Conservation (phyloP, 1,140 invertebrate genomes). For the Trichonephila clavipes region DNA sequence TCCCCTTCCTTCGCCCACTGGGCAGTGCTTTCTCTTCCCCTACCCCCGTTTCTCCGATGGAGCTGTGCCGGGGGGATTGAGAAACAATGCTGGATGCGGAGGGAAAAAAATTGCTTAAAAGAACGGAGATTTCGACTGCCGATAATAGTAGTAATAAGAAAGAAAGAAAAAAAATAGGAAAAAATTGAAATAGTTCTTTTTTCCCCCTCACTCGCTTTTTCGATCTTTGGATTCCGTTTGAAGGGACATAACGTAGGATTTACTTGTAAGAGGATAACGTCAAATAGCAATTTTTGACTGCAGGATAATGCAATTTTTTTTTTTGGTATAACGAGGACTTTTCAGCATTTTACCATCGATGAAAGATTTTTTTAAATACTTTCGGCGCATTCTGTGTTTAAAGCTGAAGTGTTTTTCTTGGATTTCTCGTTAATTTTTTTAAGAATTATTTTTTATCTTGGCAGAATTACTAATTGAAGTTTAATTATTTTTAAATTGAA, state of each 20-base stretch:
- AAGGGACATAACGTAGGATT: constrained; percentile 74
- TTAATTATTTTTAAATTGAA: too few species aligned
- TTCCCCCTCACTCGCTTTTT: constrained; percentile 50
- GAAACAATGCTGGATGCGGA: constrained; percentile 67
- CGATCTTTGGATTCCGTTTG: constrained; percentile 58
- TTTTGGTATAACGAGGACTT: constrained; percentile 64
- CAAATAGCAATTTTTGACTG: constrained; percentile 76
- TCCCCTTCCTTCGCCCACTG: constrained; percentile 45
- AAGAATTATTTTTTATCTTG: not conserved
- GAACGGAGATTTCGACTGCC: constrained; percentile 68
- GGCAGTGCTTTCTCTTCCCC: constrained; percentile 6
- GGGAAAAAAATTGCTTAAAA: constrained; percentile 62
- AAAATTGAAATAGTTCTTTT: constrained; percentile 51
- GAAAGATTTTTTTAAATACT: not conserved
- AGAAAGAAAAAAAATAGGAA: constrained; percentile 1
- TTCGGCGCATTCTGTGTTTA: not conserved
- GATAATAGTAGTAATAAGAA: constrained; percentile 73
- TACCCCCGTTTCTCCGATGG: constrained; percentile 9
- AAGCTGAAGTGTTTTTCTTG: not conserved
- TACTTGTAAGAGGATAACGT: constrained; percentile 76
- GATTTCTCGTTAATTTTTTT: not conserved
- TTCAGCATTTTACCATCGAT: not conserved
- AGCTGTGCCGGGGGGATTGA: constrained; percentile 67
- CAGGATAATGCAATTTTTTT: constrained; percentile 72
- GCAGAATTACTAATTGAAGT: not conserved